Percentiles rank a stretch among this genome's conserved stretches.
phyloP scores from a whole-genome alignment of 2,888 invertebrate genomes.

The Drosophila prostipennis region DNA sequence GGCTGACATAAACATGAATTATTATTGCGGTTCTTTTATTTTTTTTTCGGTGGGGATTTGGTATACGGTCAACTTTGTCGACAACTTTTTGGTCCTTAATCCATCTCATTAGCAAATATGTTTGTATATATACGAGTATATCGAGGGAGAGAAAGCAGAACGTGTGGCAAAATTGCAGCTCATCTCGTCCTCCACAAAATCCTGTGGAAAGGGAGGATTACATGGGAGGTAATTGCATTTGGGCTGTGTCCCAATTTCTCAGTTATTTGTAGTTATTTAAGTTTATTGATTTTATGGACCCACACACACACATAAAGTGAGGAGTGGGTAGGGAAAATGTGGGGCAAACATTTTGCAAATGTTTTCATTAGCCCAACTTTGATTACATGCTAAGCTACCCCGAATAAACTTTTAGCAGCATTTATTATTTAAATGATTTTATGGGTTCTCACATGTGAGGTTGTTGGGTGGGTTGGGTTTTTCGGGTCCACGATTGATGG shows the following conservation, averaged over 20 bases:
- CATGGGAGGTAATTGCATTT: conserved; percentile 39
- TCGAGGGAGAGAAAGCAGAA: conserved; percentile 1
- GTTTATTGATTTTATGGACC: conserved; percentile 69
- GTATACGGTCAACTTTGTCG: conserved; percentile 12
- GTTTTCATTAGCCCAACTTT: conserved; percentile 67
- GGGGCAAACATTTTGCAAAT: conserved; percentile 71
- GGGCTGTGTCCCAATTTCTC: conserved; percentile 59
- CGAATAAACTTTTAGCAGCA: conserved; percentile 62
- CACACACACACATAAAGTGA: conserved; percentile 14
- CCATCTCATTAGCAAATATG: conserved; percentile 62
- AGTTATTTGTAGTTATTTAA: conserved; percentile 67
- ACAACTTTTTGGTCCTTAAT: conserved; percentile 57
- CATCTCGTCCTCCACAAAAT: conserved; percentile 12
- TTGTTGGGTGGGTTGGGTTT: background rate
- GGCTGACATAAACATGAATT: conserved; percentile 58
- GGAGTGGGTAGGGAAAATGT: conserved; percentile 8
- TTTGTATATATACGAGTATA: background rate
- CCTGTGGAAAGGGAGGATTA: conserved; percentile 30
- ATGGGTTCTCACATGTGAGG: conserved; percentile 36
- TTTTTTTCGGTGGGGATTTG: background rate
- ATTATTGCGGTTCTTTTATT: conserved; percentile 48
- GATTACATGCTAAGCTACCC: conserved; percentile 48
- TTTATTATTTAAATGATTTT: conserved; percentile 74
- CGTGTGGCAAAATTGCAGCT: conserved; percentile 36
- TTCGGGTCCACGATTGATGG: conserved; percentile 31